Evolutionary conservation across 92 coral and sea anemone genomes (phyloP), one percentile per base, ranked within the genome.

Genomic region (Montipora capitata): DNA sequence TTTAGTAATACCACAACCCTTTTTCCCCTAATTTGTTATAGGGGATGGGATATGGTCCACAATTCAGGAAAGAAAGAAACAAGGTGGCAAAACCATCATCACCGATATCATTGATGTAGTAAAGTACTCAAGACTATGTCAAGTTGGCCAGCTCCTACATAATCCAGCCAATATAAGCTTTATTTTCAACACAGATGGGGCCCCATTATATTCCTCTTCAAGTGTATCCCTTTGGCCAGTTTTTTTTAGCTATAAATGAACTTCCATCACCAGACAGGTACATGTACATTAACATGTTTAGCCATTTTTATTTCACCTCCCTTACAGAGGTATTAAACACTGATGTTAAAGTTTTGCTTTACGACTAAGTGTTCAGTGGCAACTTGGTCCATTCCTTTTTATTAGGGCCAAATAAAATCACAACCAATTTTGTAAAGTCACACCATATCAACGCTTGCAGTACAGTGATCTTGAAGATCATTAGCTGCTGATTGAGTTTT

Each of bases 191-290:
- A 27, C 1, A 27, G 35, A 27, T 1, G 35, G 35, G 35, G 35
- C 35, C 35, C 35, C 35, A 20, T 27, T 27, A 27, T 27, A 1
- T 27, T 27, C 35, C 35, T 27, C 35, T 27, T 27, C 1, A 27
- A 92, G 88, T 61, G 92, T 92, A 3, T 92, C 90, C 11, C 64
- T 87, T 41, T 87, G 94, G 89, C 92, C 92, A 10, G 92, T 91
- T 0, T 91, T 91, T 91, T 48, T 87, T 8, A 92, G 92, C 4
- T 92, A 93, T 27, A 27, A 27, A 27, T 27, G 35, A 27, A 27
- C 35, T 27, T 27, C 35, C 35, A 27, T 27, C 35, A 2, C 93
- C 95, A 6, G 95, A 92, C 17, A 84, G 90, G 95, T 91, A n/a
- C 27, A 27, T 27, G 35, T 27, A 27, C 35, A 27, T 27, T 27